Conservation (phyloP, 1,140 invertebrate genomes). For the Muscidifurax raptorellus region DNA sequence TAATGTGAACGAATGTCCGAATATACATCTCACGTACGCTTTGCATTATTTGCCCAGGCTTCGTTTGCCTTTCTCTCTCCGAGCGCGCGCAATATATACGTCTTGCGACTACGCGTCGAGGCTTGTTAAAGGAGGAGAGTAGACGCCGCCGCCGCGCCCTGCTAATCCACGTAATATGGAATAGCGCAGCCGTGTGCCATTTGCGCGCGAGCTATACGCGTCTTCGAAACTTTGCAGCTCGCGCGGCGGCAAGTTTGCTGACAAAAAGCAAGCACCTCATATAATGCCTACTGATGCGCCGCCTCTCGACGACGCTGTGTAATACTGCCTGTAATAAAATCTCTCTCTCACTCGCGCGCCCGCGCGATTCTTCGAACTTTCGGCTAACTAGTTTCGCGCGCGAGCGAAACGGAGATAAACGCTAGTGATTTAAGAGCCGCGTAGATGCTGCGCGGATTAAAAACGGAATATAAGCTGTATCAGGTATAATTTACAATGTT, state of each 20-base stretch:
- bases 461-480: slow-evolving; percentile 71
- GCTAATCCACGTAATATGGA: slow-evolving; percentile 47
- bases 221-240: slow-evolving; percentile 46
- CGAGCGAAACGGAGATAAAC: too few species aligned
- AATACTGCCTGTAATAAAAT: slow-evolving; percentile 1
- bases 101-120: slow-evolving; percentile 30
- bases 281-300: slow-evolving; percentile 17
- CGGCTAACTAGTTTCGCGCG: not conserved
- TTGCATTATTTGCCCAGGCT: slow-evolving; percentile 72
- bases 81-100: slow-evolving; percentile 48
- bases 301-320: not conserved
- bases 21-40: slow-evolving; percentile 67
- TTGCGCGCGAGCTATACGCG: slow-evolving; percentile 50
- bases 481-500: slow-evolving; percentile 77
- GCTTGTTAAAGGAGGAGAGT: slow-evolving; percentile 38
- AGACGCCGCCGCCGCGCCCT: not conserved
- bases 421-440: not conserved
- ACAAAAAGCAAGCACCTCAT: slow-evolving; percentile 38
- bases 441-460: not conserved
- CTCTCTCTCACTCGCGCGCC: too few species aligned
- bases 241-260: not conserved
- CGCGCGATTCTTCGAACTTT: slow-evolving; percentile 4
- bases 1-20: slow-evolving; percentile 73
- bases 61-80: slow-evolving; percentile 62
- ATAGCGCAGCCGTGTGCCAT: slow-evolving; percentile 38